Evolutionary conservation across 2,113 vertebrate genomes (phyloP).

Genomic region (Melanotaenia duboulayi): DNA sequence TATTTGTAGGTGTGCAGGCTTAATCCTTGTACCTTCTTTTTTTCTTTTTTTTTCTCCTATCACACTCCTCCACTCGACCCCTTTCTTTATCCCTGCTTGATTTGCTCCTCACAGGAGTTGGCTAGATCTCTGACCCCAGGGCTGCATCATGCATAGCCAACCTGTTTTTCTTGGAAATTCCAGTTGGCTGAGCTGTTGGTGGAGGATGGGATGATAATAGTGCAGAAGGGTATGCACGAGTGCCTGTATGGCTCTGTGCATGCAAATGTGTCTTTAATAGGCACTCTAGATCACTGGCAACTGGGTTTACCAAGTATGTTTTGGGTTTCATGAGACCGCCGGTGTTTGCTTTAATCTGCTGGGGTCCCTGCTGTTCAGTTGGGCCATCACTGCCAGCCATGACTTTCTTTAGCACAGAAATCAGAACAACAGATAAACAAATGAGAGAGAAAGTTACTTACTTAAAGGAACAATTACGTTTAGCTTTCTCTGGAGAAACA

Average conservation of each 20-base stretch:
- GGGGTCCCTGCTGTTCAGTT: slow-evolving; percentile 33
- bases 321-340: slow-evolving; percentile 41
- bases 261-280: slow-evolving; percentile 43
- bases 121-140: slow-evolving; percentile 67
- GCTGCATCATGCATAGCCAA: slow-evolving; percentile 63
- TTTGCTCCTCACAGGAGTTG: slow-evolving; percentile 69
- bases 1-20: slow-evolving; percentile 44
- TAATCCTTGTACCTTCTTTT: slow-evolving; percentile 12
- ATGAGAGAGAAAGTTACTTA: slow-evolving; percentile 23
- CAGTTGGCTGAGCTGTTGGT: slow-evolving; percentile 60
- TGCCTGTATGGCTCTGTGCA: slow-evolving; percentile 29
- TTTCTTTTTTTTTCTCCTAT: not conserved
- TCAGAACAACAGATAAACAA: slow-evolving; percentile 42
- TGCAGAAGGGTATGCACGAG: slow-evolving; percentile 30
- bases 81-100: slow-evolving; percentile 51
- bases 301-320: slow-evolving; percentile 43
- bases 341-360: slow-evolving; percentile 50
- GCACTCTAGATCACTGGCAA: slow-evolving; percentile 50
- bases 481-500: slow-evolving; percentile 33
- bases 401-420: slow-evolving; percentile 31
- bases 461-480: slow-evolving; percentile 45
- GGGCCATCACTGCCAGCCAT: slow-evolving; percentile 21
- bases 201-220: slow-evolving; percentile 56
- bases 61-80: slow-evolving; percentile 4
- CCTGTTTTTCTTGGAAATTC: slow-evolving; percentile 78